Conservation (phyloP, 1,140 invertebrate genomes). For the Brachionus angularis region DNA sequence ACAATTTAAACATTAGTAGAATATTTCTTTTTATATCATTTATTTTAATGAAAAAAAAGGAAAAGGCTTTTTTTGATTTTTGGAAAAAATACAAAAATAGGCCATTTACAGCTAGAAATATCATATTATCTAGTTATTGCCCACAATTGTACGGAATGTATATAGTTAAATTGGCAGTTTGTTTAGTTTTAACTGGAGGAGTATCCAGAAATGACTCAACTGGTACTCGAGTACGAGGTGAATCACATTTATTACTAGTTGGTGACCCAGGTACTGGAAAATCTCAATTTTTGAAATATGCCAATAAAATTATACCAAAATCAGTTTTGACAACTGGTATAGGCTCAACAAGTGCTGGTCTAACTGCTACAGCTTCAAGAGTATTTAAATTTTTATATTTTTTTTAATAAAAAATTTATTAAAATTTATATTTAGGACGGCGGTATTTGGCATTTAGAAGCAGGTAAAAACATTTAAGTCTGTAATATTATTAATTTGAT, state of each 20-base stretch:
- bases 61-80: conserved; percentile 69
- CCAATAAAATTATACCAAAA: conserved; percentile 66
- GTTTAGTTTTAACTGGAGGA: conserved; percentile 69
- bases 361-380: conserved; percentile 79
- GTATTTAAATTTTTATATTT: conserved; percentile 59
- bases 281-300: conserved; percentile 77
- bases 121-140: conserved; percentile 75
- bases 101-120: conserved; percentile 70
- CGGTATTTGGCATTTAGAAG: conserved; percentile 57
- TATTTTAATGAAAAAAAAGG: conserved; percentile 51
- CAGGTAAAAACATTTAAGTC: conserved; percentile 47
- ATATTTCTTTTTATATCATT: not conserved
- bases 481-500: conserved; percentile 56
- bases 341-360: conserved; percentile 78
- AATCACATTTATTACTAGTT: conserved; percentile 78
- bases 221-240: conserved; percentile 64
- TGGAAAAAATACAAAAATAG: conserved; percentile 67
- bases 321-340: conserved; percentile 78
- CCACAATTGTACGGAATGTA: conserved; percentile 82
- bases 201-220: conserved; percentile 57
- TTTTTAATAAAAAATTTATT: not conserved
- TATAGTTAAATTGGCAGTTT: conserved; percentile 76
- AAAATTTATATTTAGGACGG: conserved; percentile 48
- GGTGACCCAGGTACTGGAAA: conserved; percentile 86
- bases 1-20: not conserved